phyloP scores from a whole-genome alignment of 2,888 invertebrate genomes.

The Terebella lapidaria region DNA sequence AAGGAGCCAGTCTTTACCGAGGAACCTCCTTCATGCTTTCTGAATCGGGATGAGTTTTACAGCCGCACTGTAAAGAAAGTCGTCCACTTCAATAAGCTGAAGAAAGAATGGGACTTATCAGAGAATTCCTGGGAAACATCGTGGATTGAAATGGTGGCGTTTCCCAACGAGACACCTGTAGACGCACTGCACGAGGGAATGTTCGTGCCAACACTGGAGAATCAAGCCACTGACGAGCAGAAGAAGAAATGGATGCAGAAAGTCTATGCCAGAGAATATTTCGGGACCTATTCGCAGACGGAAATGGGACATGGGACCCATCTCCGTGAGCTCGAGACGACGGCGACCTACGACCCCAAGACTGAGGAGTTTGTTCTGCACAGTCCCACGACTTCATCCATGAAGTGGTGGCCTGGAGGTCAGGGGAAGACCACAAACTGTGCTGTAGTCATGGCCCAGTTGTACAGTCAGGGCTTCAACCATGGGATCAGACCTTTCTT shows the following conservation, averaged over 20 bases:
- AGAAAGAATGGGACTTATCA: too few relatives aligned
- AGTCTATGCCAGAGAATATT: slow-evolving; percentile 69
- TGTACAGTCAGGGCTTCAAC: slow-evolving; percentile 75
- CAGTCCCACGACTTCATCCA: too few relatives aligned
- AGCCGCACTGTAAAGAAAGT: too few relatives aligned
- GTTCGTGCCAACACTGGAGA: slow-evolving; percentile 85
- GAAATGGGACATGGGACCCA: slow-evolving; percentile 90
- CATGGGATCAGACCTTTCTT: slow-evolving; percentile 90
- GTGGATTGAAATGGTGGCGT: slow-evolving; percentile 20
- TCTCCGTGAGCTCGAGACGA: too few relatives aligned
- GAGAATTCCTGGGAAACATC: too few relatives aligned
- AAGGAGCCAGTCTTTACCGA: too few relatives aligned
- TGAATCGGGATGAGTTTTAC: too few relatives aligned
- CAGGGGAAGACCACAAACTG: slow-evolving; percentile 90
- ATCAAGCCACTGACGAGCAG: slow-evolving; percentile 80
- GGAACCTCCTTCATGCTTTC: too few relatives aligned
- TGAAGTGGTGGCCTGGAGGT: too few relatives aligned
- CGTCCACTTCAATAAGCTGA: too few relatives aligned
- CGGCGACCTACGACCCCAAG: too few relatives aligned
- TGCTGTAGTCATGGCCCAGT: slow-evolving; percentile 86
- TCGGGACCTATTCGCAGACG: slow-evolving; percentile 92
- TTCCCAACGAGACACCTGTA: slow-evolving; percentile 21
- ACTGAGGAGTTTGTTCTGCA: too few relatives aligned
- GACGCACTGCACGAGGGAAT: slow-evolving; percentile 76
- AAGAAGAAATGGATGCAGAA: slow-evolving; percentile 78